A percentile compares a stretch with the other conserved stretches of the same genome.
Conservation (phyloP, 2,113 vertebrate genomes). For the Solenodon paradoxus region DNA sequence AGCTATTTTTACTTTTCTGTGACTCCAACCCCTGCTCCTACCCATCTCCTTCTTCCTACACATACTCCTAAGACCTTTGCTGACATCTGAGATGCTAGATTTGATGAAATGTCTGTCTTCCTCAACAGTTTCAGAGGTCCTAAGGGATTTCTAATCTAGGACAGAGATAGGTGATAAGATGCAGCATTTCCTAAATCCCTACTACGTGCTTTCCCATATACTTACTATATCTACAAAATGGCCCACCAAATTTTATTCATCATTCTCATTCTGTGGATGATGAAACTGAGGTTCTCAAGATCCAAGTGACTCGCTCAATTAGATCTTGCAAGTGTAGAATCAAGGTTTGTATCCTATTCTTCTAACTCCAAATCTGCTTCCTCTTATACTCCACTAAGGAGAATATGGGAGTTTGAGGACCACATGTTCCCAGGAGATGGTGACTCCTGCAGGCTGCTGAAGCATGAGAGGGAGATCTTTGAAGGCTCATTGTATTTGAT, state of each 20-base stretch:
- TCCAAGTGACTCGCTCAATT: not conserved
- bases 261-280: not conserved
- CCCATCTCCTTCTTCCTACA: not conserved
- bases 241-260: not conserved
- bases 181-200: slow-evolving; percentile 1
- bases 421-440: not conserved
- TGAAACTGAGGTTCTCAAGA: not conserved
- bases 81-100: slow-evolving; percentile 8
- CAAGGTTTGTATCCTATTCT: not conserved
- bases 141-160: not conserved
- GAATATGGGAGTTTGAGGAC: not conserved
- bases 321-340: not conserved
- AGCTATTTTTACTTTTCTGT: not conserved
- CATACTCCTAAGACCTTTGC: not conserved
- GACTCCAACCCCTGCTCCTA: not conserved
- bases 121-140: not conserved
- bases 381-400: not conserved
- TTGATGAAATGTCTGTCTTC: slow-evolving; percentile 25
- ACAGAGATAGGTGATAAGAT: not conserved
- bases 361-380: not conserved
- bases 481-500: not conserved
- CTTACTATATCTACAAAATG: not conserved
- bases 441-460: not conserved
- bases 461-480: not conserved
- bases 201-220: not conserved